phyloP scores from a whole-genome alignment of 2,888 invertebrate species.

The Ganaspis brasiliensis region DNA sequence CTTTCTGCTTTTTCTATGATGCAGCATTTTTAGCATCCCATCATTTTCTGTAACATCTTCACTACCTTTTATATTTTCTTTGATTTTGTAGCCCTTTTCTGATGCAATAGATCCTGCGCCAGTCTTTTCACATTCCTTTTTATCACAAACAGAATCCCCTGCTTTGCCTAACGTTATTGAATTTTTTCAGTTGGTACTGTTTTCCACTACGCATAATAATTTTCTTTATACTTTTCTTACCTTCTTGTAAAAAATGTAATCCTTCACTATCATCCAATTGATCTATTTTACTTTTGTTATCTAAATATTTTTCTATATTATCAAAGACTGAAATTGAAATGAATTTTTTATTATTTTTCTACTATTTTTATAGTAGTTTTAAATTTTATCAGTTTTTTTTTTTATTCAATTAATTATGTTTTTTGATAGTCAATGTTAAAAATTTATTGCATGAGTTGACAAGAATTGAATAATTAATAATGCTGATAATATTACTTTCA shows the following conservation, averaged over 20 bases:
- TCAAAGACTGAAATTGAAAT: neutral
- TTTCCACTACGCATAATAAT: neutral
- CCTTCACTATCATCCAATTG: neutral
- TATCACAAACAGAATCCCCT: neutral
- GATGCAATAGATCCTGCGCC: neutral
- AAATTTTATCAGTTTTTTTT: too few species aligned
- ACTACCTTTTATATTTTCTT: neutral
- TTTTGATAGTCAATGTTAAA: too few species aligned
- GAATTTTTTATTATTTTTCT: neutral
- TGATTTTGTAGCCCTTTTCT: neutral
- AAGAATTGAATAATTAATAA: neutral
- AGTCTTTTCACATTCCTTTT: conserved; percentile 5
- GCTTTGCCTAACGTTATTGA: neutral
- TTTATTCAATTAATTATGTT: neutral
- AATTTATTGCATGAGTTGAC: too few species aligned
- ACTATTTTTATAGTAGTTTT: neutral
- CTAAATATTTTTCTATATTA: too few species aligned
- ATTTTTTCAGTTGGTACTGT: conserved; percentile 40
- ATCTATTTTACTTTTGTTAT: neutral
- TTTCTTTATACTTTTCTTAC: neutral
- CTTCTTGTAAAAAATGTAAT: neutral
- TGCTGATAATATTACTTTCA: neutral
- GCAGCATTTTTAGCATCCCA: neutral
- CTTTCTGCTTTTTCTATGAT: conserved; percentile 2
- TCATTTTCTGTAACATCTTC: neutral